Base-by-base conservation (phyloP, 2,797 vertebrate genomes). In the Bucorvus abyssinicus region DNA sequence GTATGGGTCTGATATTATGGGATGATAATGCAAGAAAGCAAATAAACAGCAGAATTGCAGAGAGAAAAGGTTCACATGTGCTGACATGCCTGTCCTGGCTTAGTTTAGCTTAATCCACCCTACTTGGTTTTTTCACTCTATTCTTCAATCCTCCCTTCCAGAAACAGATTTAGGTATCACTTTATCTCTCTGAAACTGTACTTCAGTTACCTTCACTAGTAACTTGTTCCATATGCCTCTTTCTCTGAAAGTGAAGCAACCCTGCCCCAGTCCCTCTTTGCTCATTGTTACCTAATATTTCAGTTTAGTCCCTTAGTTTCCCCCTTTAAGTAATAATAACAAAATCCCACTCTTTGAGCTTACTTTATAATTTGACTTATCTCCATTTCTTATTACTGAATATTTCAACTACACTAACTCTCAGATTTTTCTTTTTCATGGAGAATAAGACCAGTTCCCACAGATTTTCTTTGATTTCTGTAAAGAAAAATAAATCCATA, bases 201-300 rank as follows among this genome's bases (percentile, higher is more conserved):
- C 47, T 93, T 93, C 81, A 80, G 75, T 92, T 95, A 95, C 93
- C 79, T 96, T 84, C 87, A 42, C 32, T 27, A 60, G 87, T 95
- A 96, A 96, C 84, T 91, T 94, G 52, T 96, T 96, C 95, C 95
- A 93, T 88, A 94, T 95, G 95, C 69, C 30, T 84, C 73, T 76
- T 70, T 70, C 68, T 80, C 68, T 69, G 69, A 85, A 40, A 86
- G 53, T 67, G 61, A 86, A 93, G 84, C 53, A 95, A 71, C 11
- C 3, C 13, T 85, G 53, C 56, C 30, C 55, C 84, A 91, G 69
- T 77, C 55, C 53, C 45, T 82, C 1, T 84, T 92, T 93, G 27
- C 69, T 93, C 87, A 79, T 81, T 93, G 79, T 94, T 96, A 94
- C 93, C 89, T 95, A 92, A 92, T 96, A 96, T 96, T 96, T 96